A percentile compares a stretch with the other conserved stretches of the same genome.
These are phyloP conservation scores for Ceratosolen solmsi DNA, from an alignment of 1,140 invertebrate species.

Conservation along the genomic window DNA sequence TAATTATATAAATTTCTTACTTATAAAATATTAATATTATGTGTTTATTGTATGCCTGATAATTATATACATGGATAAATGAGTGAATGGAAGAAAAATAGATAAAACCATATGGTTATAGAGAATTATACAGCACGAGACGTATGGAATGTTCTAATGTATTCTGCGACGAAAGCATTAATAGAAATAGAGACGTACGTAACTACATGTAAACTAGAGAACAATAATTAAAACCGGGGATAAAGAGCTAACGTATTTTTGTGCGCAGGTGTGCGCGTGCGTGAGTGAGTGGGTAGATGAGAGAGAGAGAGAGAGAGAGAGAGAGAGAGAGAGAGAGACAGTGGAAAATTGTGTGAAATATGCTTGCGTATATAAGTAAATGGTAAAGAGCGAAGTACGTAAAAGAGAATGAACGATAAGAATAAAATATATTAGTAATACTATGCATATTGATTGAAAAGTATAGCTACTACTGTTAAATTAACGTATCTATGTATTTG, in stretches of 20 bases:
- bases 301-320: background rate
- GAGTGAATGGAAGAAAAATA: background rate
- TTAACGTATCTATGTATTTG: background rate
- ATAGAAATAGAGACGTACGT: background rate
- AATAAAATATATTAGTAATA: conserved; percentile 37
- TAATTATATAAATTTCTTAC: conserved; percentile 32
- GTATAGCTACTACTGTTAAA: background rate
- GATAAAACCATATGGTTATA: conserved; percentile 9
- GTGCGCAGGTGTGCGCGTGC: background rate
- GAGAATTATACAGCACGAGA: conserved; percentile 8
- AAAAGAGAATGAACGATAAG: conserved; percentile 37
- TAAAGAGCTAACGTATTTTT: background rate
- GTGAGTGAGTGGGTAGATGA: background rate
- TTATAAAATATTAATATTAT: background rate
- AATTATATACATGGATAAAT: background rate
- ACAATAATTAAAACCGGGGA: background rate
- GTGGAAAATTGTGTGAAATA: background rate
- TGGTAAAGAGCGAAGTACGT: background rate
- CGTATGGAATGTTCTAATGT: conserved; percentile 16
- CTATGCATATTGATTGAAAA: conserved; percentile 31
- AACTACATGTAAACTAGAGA: conserved; percentile 9
- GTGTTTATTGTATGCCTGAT: background rate
- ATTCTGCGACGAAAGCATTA: conserved; percentile 29
- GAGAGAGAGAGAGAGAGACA: conserved; percentile 4
- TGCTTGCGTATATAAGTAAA: background rate